phyloP scores from a whole-genome alignment of 2,888 invertebrate species.

The Volucella inanis region DNA sequence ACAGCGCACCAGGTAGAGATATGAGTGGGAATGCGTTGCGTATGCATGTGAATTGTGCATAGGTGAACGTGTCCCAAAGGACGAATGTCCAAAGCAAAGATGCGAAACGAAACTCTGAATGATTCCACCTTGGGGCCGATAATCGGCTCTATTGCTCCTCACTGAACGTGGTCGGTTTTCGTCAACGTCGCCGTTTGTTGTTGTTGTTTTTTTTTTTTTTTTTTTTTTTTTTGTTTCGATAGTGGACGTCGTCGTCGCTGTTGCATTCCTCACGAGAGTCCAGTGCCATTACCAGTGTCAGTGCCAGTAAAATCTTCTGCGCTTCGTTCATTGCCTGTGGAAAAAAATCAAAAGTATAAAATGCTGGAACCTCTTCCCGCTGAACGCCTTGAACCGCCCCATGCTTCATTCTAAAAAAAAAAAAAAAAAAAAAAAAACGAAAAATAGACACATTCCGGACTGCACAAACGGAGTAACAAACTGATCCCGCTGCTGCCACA shows the following conservation, averaged over 20 bases:
- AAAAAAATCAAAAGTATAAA: slow-evolving; percentile 72
- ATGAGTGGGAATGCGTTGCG: neutral
- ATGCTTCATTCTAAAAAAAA: neutral
- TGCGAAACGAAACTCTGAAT: slow-evolving; percentile 71
- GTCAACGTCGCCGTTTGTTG: too few relatives aligned
- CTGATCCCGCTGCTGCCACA: slow-evolving; percentile 69
- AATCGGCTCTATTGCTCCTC: slow-evolving; percentile 41
- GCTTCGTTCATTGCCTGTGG: slow-evolving; percentile 56
- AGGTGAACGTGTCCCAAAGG: slow-evolving; percentile 69
- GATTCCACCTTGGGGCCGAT: slow-evolving; percentile 72
- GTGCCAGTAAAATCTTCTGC: slow-evolving; percentile 45
- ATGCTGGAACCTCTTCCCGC: slow-evolving; percentile 17
- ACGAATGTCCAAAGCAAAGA: slow-evolving; percentile 71
- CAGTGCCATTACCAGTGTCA: neutral
- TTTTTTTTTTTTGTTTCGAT: neutral
- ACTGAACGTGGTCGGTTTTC: slow-evolving; percentile 15
- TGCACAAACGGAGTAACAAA: slow-evolving; percentile 72
- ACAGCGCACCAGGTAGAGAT: neutral
- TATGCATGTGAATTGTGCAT: slow-evolving; percentile 13
- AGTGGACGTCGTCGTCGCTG: slow-evolving; percentile 43
- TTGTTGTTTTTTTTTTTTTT: neutral
- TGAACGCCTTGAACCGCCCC: neutral
- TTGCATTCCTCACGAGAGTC: slow-evolving; percentile 66
- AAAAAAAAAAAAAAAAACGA: slow-evolving; percentile 42
- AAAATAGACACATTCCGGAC: slow-evolving; percentile 73